Evolutionary conservation across 2,797 vertebrate species (phyloP), one percentile per base, ranked within the genome.

Genomic region (Neostethus bicornis): DNA sequence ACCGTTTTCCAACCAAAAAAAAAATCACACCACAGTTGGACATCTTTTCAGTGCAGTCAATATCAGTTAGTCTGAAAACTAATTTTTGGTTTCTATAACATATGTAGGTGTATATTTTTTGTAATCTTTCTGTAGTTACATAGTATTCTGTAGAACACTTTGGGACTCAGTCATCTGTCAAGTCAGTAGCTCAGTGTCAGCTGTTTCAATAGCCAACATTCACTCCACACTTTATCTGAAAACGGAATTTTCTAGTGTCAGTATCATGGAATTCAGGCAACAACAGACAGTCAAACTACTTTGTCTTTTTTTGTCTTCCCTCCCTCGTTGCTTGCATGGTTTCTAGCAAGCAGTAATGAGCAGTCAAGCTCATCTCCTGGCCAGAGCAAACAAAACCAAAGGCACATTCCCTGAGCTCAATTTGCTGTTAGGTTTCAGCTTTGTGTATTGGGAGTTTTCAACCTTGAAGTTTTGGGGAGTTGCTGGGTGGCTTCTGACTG

Each of bases 331-430:
- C 71, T 83, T 63, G 73, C 78, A 80, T 91, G 79, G 71, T 82
- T 87, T 90, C 57, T 66, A 90, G 86, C 84, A 75, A 74, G 87
- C 87, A 88, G 82, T 87, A 87, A 86, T 50, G 70, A 90, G 87
- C 90, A 92, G 89, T 90, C 85, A 92, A 90, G 90, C 91, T 92
- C 88, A 92, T 92, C 92, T 92, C 90, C 90, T 88, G 87, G 88
- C 90, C 90, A 92, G 89, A 90, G 86, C 89, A 93, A 93, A 93
- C 90, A 93, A 92, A 92, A 90, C 83, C 77, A 81, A 82, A 89
- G 79, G 85, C 87, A 88, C 92, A 93, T 93, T 92, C 90, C 90
- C 90, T 84, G 34, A 91, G 88, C 92, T 92, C 90, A 93, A 92
- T 92, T 92, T 92, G 89, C 91, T 92, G 92, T 92, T 93, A 91